phyloP scores from a whole-genome alignment of 1,140 invertebrate genomes.

The Musca domestica region DNA sequence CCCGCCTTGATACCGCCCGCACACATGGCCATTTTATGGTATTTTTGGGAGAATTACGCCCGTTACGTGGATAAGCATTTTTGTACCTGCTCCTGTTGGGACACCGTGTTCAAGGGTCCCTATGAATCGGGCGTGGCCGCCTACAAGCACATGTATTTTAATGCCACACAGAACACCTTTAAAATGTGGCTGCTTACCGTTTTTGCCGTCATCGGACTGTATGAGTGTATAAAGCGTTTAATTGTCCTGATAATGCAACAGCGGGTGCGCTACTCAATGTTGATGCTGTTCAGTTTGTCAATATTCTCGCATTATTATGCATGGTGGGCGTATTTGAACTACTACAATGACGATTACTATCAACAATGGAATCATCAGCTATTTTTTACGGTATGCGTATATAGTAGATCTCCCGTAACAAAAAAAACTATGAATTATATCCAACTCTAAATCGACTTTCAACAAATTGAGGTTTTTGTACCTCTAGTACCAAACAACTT shows the following conservation, averaged over 20 bases:
- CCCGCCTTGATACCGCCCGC: conserved; percentile 58
- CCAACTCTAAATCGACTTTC: too few relatives aligned
- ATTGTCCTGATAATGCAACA: conserved; percentile 59
- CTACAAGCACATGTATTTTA: conserved; percentile 84
- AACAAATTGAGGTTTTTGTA: too few relatives aligned
- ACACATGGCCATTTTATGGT: conserved; percentile 66
- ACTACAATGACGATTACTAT: conserved; percentile 82
- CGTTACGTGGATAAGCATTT: conserved; percentile 64
- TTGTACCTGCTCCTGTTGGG: conserved; percentile 79
- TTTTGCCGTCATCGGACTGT: conserved; percentile 65
- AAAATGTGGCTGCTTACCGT: conserved; percentile 76
- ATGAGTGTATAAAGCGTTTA: conserved; percentile 70
- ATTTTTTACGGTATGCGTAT: conserved; percentile 63
- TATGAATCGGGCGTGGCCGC: conserved; percentile 73
- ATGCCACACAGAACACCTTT: conserved; percentile 69
- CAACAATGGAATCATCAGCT: conserved; percentile 74
- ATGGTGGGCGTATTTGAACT: conserved; percentile 82
- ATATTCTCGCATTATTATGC: conserved; percentile 81
- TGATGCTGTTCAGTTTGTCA: conserved; percentile 67
- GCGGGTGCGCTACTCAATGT: conserved; percentile 67
- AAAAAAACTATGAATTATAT: too few relatives aligned
- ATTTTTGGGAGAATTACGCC: conserved; percentile 71
- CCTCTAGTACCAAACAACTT: too few relatives aligned
- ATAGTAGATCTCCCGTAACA: neutral
- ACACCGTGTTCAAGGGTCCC: conserved; percentile 78